Conservation (phyloP, 2,888 invertebrate species). For the Cactoblastis cactorum region DNA sequence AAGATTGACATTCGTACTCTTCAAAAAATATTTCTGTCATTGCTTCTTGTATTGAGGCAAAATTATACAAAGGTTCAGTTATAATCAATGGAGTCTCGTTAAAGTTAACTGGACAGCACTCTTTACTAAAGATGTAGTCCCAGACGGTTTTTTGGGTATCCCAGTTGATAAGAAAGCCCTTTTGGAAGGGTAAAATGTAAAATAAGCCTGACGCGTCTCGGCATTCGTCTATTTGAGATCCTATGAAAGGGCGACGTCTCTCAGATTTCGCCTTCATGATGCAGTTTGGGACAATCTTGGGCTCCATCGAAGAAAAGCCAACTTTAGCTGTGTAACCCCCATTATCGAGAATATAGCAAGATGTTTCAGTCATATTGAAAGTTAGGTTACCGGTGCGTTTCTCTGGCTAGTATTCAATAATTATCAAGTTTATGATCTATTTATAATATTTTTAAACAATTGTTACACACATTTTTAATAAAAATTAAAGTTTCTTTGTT, state of each 20-base stretch:
- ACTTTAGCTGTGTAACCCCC: constrained; percentile 93
- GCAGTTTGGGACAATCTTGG: constrained; percentile 93
- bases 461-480: not conserved
- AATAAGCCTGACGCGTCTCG: constrained; percentile 96
- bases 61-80: constrained; percentile 97
- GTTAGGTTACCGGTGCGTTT: constrained; percentile 35
- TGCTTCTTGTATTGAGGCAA: constrained; percentile 94
- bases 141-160: constrained; percentile 97
- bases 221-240: constrained; percentile 95
- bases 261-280: constrained; percentile 99
- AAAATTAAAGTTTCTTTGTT: too few species aligned
- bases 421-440: not conserved
- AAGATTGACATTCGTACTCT: constrained; percentile 93
- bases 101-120: constrained; percentile 88
- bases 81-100: constrained; percentile 89
- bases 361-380: constrained; percentile 54
- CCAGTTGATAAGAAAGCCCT: constrained; percentile 97
- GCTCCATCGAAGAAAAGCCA: constrained; percentile 85
- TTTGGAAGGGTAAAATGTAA: constrained; percentile 95
- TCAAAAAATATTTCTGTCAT: constrained; percentile 98
- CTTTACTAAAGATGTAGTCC: constrained; percentile 96
- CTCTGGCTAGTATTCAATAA: not conserved
- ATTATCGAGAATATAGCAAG: constrained; percentile 89
- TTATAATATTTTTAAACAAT: not conserved
- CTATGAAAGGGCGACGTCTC: constrained; percentile 94